Base-by-base conservation (phyloP, 2,113 vertebrate species). In the Mus pahari region DNA sequence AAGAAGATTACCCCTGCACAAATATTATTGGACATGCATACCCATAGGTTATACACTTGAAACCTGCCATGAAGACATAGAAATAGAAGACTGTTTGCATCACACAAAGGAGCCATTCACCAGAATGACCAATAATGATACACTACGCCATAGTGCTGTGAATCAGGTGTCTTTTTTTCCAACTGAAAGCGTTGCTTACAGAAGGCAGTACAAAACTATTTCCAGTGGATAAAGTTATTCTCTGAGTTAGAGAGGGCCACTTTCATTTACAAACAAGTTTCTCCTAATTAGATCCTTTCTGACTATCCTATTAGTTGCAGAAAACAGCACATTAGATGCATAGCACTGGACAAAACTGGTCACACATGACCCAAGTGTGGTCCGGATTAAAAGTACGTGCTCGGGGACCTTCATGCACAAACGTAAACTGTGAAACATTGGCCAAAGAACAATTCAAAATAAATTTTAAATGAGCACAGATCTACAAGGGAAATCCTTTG, bases 401-500 rank as follows among this genome's bases (percentile, higher is more conserved):
- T 92, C 48, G 20, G 33, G 53, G 8, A 62, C 66, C 42, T 39
- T 81, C 33, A 0, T 7, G 58, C 87, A 50, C 75, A 31, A 94
- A 79, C 36, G 53, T 75, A 68, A 97, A 26, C 79, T 94, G 86
- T 97, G 94, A 97, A 98, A 97, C 13, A 58, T 77, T 96, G 95
- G 91, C 77, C 74, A 92, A 58, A 92, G 62, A 62, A 94, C 64
- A 96, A 92, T 79, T 86, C 74, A 91, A 97, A 97, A 97, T 81
- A 89, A 97, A 95, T 97, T 97, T 98, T 97, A 89, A 96, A 96
- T 45, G 95, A 96, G 86, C 45, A 36, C 74, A 90, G 70, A 66
- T 97, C 89, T 77, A 60, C 83, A 71, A 90, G 90, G 53, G 92
- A 96, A 97, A 50, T 66, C 83, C 74, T 95, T 96, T 88, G 74